Conservation (phyloP, 2,888 invertebrate species). For the Drepana falcataria region DNA sequence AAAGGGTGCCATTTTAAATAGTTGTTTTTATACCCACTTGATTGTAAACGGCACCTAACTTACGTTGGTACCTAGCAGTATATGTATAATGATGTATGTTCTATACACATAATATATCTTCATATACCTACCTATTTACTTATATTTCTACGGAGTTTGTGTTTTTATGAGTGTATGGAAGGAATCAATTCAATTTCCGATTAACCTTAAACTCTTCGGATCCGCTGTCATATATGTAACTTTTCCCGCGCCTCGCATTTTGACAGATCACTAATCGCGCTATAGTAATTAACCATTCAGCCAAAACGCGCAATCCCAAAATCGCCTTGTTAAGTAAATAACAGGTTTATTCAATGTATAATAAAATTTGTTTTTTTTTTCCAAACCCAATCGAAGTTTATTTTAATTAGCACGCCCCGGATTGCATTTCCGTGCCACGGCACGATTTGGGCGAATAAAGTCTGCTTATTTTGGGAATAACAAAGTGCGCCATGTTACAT, state of each 20-base stretch:
- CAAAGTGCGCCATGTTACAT: slow-evolving; percentile 54
- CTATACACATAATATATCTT: too few relatives aligned
- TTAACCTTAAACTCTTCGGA: background rate
- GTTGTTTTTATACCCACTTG: too few relatives aligned
- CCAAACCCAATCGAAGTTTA: slow-evolving; percentile 23
- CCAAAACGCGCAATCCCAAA: slow-evolving; percentile 8
- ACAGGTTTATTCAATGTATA: background rate
- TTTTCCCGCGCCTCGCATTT: slow-evolving; percentile 60
- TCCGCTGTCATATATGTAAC: background rate
- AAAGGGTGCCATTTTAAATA: too few relatives aligned
- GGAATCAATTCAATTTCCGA: too few relatives aligned
- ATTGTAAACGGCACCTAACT: too few relatives aligned
- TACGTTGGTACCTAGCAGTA: slow-evolving; percentile 32
- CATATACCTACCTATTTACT: too few relatives aligned
- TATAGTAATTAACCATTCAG: slow-evolving; percentile 20
- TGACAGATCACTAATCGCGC: slow-evolving; percentile 45
- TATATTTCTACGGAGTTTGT: too few relatives aligned
- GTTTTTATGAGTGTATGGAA: too few relatives aligned
- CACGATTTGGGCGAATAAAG: slow-evolving; percentile 33
- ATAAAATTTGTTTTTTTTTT: slow-evolving; percentile 1
- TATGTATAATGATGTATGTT: slow-evolving; percentile 46
- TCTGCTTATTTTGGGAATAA: slow-evolving; percentile 50
- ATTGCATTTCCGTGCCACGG: slow-evolving; percentile 44
- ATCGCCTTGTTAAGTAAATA: slow-evolving; percentile 1
- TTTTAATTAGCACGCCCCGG: slow-evolving; percentile 45